A percentile compares a stretch with the other conserved stretches of the same genome.
Conservation (phyloP, 2,797 vertebrate genomes). For the Sebastes melanostomus region DNA sequence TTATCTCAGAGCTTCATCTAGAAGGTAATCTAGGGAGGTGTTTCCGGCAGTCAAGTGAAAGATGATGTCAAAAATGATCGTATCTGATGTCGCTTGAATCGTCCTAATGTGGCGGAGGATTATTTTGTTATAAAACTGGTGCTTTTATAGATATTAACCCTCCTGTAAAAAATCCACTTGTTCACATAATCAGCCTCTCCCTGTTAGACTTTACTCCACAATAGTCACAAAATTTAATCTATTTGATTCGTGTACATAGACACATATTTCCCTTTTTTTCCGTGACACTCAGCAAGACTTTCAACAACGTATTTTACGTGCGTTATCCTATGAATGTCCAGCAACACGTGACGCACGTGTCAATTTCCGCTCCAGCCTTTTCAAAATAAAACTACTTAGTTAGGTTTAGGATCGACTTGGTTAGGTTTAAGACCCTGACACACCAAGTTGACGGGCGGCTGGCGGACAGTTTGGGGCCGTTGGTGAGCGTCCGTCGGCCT, state of each 20-base stretch:
- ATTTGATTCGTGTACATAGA: too few relatives aligned
- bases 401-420: too few relatives aligned
- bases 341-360: too few relatives aligned
- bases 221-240: too few relatives aligned
- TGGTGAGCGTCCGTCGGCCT: too few relatives aligned
- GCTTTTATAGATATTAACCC: neutral
- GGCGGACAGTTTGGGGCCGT: too few relatives aligned
- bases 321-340: too few relatives aligned
- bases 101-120: neutral
- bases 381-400: too few relatives aligned
- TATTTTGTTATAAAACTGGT: neutral
- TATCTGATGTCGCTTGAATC: neutral
- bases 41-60: neutral
- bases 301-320: too few relatives aligned
- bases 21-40: neutral
- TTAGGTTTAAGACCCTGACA: too few relatives aligned
- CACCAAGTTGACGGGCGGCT: rapidly evolving
- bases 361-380: too few relatives aligned
- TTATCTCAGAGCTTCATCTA: neutral
- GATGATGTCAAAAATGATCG: neutral
- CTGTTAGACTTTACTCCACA: neutral
- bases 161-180: neutral
- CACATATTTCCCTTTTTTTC: neutral
- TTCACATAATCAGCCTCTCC: neutral
- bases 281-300: too few relatives aligned